phyloP scores from a whole-genome alignment of 2,113 vertebrate species.

The Carlito syrichta region DNA sequence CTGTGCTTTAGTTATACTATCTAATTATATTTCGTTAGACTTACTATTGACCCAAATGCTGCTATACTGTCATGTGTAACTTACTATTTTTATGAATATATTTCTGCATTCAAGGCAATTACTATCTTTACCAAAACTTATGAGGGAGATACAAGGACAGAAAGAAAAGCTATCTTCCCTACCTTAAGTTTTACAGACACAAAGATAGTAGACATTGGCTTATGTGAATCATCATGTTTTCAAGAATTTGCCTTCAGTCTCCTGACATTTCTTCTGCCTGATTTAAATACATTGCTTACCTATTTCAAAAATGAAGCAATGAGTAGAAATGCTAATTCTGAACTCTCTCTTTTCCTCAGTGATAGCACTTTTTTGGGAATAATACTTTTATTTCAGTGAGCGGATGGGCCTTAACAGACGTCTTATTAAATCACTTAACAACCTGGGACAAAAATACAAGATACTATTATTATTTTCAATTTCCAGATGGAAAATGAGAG shows the following conservation, averaged over 20 bases:
- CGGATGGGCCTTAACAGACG: neutral
- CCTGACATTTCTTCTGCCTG: slow-evolving; percentile 31
- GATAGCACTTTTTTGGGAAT: slow-evolving; percentile 47
- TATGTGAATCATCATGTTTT: slow-evolving; percentile 38
- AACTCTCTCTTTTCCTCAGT: neutral
- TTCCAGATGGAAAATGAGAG: neutral
- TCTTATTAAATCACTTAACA: slow-evolving; percentile 26
- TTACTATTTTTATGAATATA: slow-evolving; percentile 41
- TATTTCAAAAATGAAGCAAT: slow-evolving; percentile 42
- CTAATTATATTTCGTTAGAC: slow-evolving; percentile 51
- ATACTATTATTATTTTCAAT: neutral
- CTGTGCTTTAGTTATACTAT: slow-evolving; percentile 17
- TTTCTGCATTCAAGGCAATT: slow-evolving; percentile 9
- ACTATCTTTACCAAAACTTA: neutral
- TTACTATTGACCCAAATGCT: slow-evolving; percentile 53
- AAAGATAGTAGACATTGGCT: neutral
- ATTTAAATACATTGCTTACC: slow-evolving; percentile 21
- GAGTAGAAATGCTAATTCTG: slow-evolving; percentile 31
- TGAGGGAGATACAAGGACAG: neutral
- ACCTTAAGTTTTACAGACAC: neutral
- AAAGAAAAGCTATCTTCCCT: neutral
- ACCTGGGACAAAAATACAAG: neutral
- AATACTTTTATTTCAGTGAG: slow-evolving; percentile 12
- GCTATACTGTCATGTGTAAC: neutral
- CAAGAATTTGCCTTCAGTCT: slow-evolving; percentile 29